Evolutionary conservation across 2,113 vertebrate genomes (phyloP).

Genomic region (Apaloderma vittatum): DNA sequence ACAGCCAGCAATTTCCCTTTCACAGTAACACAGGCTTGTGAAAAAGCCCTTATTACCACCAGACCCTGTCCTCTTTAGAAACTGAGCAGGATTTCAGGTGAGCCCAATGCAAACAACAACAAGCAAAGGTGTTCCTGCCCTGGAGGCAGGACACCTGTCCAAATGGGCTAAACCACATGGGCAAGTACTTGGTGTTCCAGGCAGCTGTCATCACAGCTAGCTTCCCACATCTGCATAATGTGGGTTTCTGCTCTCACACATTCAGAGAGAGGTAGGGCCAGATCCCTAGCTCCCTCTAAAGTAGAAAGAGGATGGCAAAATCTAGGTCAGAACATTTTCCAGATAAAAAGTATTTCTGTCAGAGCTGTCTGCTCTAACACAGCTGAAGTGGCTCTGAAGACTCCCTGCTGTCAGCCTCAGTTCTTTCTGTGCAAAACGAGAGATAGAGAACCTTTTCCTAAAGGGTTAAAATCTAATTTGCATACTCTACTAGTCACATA

Average conservation of each 20-base stretch:
- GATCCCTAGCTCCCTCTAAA: background rate
- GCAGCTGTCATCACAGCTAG: background rate
- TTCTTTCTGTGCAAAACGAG: background rate
- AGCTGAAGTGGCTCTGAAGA: background rate
- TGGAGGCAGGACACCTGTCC: background rate
- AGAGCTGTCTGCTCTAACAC: background rate
- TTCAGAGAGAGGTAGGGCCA: background rate
- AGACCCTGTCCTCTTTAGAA: background rate
- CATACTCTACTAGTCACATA: background rate
- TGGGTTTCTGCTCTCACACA: background rate
- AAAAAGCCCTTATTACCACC: background rate
- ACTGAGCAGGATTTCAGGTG: background rate
- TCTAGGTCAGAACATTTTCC: background rate
- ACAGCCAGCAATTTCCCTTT: background rate
- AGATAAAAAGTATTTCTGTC: background rate
- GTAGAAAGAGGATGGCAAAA: background rate
- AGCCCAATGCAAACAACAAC: background rate
- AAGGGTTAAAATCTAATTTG: background rate
- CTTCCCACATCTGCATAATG: background rate
- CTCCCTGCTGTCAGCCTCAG: background rate
- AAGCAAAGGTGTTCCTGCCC: background rate
- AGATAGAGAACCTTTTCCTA: background rate
- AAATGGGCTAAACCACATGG: background rate
- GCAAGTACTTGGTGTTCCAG: background rate
- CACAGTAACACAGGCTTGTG: fast-evolving